Evolutionary conservation across 1,140 invertebrate species (phyloP), one percentile per base, ranked within the genome.

Genomic region (Gerris buenoi): DNA sequence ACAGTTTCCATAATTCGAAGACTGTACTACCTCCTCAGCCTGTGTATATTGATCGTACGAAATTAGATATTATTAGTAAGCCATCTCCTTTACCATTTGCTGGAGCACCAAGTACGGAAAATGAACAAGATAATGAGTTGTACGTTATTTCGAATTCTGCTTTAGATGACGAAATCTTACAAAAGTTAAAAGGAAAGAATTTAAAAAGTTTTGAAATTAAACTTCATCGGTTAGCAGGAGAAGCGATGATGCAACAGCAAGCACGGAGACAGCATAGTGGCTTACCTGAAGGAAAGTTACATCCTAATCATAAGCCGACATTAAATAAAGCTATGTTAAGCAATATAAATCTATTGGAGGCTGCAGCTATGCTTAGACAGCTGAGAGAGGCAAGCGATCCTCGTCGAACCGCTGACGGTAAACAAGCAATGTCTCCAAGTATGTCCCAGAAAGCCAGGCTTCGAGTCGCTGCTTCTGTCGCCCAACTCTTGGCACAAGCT

Each of bases 141-240:
- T 73, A 73, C 65, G 72, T 73, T 0, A 73, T 73, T 57, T 73
- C 72, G 22, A 73, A 73, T 65, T 72, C 71, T 25, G 72, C 72
- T 22, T 62, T 73, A 15, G 71, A 71, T 29, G 72, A 70, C 28
- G 69, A 71, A 23, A 68, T 71, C 22, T 58, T 71, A 1, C 66
- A 70, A 25, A 69, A 70, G 29, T 61, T 71, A 18, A 66, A 67
- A 64, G 68, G 66, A 18, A 67, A 65, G 61, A 67, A 27, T 67
- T 22, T 60, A 13, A 60, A 60, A 60, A 60, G 58, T 60, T 60
- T 60, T 25, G 58, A 60, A 60, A 60, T 60, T 5, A 60, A 60
- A 22, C 22, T 60, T 14, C 58, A 60, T 65, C 25, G 68, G 62
- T 23, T 67, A 26, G 27, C 59, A 46, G 33, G 56, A 18, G 33